phyloP scores from a whole-genome alignment of 2,113 vertebrate genomes.

The Ancistrus triradiatus region DNA sequence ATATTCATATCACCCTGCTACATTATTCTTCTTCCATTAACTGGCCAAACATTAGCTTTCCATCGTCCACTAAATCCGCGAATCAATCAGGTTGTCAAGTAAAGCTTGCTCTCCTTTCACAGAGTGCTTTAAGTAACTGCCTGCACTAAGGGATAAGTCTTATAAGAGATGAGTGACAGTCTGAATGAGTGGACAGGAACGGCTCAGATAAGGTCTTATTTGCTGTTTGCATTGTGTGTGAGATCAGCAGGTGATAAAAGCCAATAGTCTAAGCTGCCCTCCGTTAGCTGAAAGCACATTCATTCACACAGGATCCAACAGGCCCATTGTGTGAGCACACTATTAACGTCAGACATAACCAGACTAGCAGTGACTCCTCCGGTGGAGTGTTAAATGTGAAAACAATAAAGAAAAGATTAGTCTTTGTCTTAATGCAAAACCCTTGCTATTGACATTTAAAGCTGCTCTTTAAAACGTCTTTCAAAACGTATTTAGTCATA shows the following conservation, averaged over 20 bases:
- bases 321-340: constrained; percentile 48
- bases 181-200: constrained; percentile 10
- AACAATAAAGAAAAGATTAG: not conserved
- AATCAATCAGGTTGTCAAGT: constrained; percentile 44
- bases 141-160: constrained; percentile 5
- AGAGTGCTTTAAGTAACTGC: constrained; percentile 35
- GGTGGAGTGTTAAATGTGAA: constrained; percentile 14
- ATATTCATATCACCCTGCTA: no score
- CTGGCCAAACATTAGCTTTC: constrained; percentile 20
- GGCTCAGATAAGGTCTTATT: constrained; percentile 51
- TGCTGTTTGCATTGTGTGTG: constrained; percentile 54
- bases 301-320: constrained; percentile 47
- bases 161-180: constrained; percentile 35
- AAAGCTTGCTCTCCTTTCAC: constrained; percentile 42
- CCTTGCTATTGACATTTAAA: constrained; percentile 33
- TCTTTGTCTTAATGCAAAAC: not conserved
- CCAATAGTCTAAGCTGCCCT: constrained; percentile 15
- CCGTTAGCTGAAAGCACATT: constrained; percentile 58
- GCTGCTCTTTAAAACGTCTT: constrained; percentile 1
- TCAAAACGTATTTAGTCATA: constrained; percentile 9
- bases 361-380: constrained; percentile 25
- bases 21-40: constrained; percentile 34
- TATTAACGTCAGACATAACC: constrained; percentile 42
- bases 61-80: constrained; percentile 25
- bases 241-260: constrained; percentile 47